These are phyloP conservation scores for Anas platyrhynchos DNA, from an alignment of 2,113 vertebrate genomes.

Conservation along the genomic window DNA sequence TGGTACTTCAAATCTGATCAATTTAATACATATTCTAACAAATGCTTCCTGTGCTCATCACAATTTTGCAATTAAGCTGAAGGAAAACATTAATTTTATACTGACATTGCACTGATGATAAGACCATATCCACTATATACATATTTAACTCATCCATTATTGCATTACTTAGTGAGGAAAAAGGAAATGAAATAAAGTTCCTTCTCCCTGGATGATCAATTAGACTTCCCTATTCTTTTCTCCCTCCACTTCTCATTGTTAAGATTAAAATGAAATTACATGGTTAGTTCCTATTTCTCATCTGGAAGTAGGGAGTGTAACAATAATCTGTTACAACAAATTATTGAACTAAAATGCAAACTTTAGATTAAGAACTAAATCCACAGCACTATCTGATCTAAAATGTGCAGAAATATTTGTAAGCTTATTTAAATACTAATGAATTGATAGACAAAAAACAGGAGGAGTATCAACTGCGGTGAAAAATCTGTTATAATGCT, in stretches of 20 bases:
- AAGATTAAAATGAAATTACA: slow-evolving; percentile 51
- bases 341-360: slow-evolving; percentile 11
- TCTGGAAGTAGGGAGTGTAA: not conserved
- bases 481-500: not conserved
- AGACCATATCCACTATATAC: not conserved
- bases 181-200: slow-evolving; percentile 66
- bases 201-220: slow-evolving; percentile 21
- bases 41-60: slow-evolving; percentile 47
- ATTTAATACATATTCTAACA: slow-evolving; percentile 10
- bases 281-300: not conserved
- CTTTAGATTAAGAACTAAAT: not conserved
- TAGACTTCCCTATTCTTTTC: slow-evolving; percentile 23
- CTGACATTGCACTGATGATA: not conserved
- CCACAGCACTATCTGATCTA: not conserved
- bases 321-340: not conserved
- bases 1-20: slow-evolving; percentile 49
- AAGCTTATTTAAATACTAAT: slow-evolving; percentile 53
- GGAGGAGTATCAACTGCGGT: not conserved
- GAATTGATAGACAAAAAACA: slow-evolving; percentile 1
- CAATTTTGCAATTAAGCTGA: slow-evolving; percentile 58
- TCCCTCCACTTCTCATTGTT: not conserved
- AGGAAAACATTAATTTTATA: slow-evolving; percentile 60
- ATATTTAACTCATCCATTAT: slow-evolving; percentile 44
- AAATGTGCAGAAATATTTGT: slow-evolving; percentile 53
- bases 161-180: slow-evolving; percentile 68